Base-by-base conservation (phyloP, 2,113 vertebrate genomes). In the Chitala chitala region DNA sequence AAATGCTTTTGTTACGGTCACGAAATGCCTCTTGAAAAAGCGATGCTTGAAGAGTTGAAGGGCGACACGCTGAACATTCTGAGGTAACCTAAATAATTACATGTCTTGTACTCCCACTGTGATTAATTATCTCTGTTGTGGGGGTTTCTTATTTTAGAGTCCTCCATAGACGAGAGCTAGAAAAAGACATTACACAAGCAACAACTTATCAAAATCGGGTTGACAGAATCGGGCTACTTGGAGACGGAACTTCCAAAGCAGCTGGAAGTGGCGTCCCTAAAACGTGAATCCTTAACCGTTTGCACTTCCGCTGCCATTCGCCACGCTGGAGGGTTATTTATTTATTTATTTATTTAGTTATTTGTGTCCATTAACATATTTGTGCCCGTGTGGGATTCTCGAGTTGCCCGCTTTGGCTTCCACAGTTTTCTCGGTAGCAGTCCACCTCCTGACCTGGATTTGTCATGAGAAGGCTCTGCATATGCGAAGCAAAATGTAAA, bases 81-180 rank as follows among this genome's bases (percentile, higher is more conserved):
- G 82, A 84, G 85, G 83, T 90, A 92, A 89, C 89, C 89, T 90
- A 89, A 89, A 90, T 90, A 90, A 92, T 89, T 90, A 91, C 89
- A 92, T 78, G 82, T 78, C 86, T 88, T 85, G 84, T 85, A 84
- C 87, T 91, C 90, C 89, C 89, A 85, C 83, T 88, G 89, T 91
- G 90, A 91, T 91, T 91, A 92, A 92, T 92, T 91, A 92, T 90
- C 90, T 89, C 87, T 87, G 85, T 80, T 78, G 85, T 84, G 87
- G 78, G 85, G 85, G 88, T 87, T 87, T 87, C 86, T 90, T 90
- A 91, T 91, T 91, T 90, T 90, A 88, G 87, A 89, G 87, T 81
- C 80, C 85, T 89, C 80, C 76, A 75, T 81, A 87, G 84, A 88
- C 83, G 82, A 82, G 84, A 77, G 80, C 79, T 86, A 80, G 84